Evolutionary conservation across 2,113 vertebrate genomes (phyloP), one percentile per base, ranked within the genome.

Genomic region (Channa maculata): DNA sequence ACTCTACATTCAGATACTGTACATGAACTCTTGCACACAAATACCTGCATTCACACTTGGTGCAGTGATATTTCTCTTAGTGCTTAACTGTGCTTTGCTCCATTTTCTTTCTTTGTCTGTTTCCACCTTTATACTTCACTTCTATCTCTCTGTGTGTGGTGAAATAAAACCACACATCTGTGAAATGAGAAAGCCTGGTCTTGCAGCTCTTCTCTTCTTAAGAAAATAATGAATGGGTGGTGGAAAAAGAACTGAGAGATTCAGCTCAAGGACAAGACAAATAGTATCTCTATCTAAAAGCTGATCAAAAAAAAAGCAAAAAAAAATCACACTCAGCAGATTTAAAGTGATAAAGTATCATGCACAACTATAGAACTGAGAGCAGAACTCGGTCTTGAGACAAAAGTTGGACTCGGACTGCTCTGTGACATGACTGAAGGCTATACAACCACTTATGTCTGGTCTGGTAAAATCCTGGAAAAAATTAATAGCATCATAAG

Each of bases 111-210:
- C 71, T 75, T 81, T 82, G 68, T 76, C 75, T 86, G 65, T 50
- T 70, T 64, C 76, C 78, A 70, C 73, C 57, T 75, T 80, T 87
- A 57, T 85, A 54, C 89, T 75, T 85, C 74, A 69, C 62, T 69
- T 71, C 62, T 69, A 53, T 83, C 65, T 77, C 12, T 65, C 53
- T 71, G 61, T 68, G 83, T 80, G 75, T 72, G 38, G 75, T 68
- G 79, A 72, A 89, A 85, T 92, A 89, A 92, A 92, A 88, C 74
- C 84, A 86, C 83, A 84, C 72, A 68, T 82, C 84, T 92, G 91
- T 93, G 92, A 93, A 93, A 93, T 93, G 87, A 90, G 89, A 92
- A 92, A 89, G 87, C 68, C 59, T 82, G 84, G 70, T 86, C 87
- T 87, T 89, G 91, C 90, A 86, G 86, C 58, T 79, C 85, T 69